phyloP scores from a whole-genome alignment of 2,888 invertebrate species.

The Drosophila robusta region DNA sequence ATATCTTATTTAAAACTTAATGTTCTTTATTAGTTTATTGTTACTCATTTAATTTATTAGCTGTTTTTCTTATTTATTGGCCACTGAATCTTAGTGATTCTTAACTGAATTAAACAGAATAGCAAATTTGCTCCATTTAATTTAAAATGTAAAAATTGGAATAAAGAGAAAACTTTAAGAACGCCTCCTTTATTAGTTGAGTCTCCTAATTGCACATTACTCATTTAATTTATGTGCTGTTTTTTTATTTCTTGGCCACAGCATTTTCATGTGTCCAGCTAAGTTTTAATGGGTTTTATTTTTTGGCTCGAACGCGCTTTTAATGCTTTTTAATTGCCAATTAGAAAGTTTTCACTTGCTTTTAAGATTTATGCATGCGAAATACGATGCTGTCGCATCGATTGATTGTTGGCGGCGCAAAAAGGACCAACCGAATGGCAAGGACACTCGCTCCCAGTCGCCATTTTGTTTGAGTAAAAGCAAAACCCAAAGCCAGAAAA shows the following conservation, averaged over 20 bases:
- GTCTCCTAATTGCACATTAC: neutral
- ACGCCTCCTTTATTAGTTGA: neutral
- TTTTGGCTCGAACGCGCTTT: conserved; percentile 31
- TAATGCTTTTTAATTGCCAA: conserved; percentile 72
- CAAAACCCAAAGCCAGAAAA: conserved; percentile 52
- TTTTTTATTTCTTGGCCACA: conserved; percentile 4
- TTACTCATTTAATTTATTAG: no score
- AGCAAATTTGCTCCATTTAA: no score
- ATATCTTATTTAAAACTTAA: no score
- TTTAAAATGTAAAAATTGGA: neutral
- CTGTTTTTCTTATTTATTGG: no score
- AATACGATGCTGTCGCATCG: conserved; percentile 42
- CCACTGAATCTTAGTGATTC: no score
- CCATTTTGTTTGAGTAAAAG: conserved; percentile 41
- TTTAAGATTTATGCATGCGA: conserved; percentile 41
- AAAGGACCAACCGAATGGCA: conserved; percentile 20
- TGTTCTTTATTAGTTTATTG: no score
- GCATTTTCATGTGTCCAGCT: conserved; percentile 23
- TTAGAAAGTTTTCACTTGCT: conserved; percentile 61
- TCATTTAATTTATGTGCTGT: conserved; percentile 9
- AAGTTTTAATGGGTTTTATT: conserved; percentile 44
- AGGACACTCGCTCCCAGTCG: conserved; percentile 4
- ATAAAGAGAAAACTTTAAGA: conserved; percentile 2
- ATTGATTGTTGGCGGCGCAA: conserved; percentile 54
- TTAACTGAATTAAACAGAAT: no score